Percentiles rank a stretch among this genome's conserved stretches.
Conservation (phyloP, 35 echinoderm and acorn worm genomes). For the Antedon bifida region DNA sequence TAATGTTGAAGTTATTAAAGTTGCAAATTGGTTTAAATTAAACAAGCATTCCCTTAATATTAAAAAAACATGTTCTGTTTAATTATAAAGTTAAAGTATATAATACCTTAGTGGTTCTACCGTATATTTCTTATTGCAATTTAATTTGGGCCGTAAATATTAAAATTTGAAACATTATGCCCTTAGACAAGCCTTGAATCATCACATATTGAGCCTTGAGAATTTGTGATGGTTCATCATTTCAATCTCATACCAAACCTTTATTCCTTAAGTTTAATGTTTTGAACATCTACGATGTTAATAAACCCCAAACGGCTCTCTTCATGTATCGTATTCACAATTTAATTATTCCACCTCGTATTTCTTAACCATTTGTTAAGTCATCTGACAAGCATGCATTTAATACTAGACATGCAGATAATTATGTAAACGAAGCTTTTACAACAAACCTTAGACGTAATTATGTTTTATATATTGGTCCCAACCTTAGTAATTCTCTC, state of each 20-base stretch:
- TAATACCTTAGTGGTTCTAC: neutral
- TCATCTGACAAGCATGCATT: neutral
- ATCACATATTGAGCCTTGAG: neutral
- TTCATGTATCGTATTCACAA: neutral
- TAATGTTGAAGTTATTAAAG: too few species aligned
- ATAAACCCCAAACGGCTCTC: neutral
- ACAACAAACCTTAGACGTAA: neutral
- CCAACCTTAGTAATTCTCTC: neutral
- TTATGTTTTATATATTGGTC: neutral
- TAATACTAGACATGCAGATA: neutral
- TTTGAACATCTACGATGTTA: neutral
- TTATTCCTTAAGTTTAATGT: neutral
- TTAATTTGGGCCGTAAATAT: neutral
- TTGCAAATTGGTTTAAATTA: too few species aligned
- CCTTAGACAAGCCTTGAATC: neutral
- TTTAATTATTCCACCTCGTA: neutral
- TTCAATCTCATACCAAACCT: neutral
- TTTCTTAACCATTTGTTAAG: neutral
- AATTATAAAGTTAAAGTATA: neutral
- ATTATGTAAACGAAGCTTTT: neutral
- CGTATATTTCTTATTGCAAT: neutral
- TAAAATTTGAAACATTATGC: neutral
- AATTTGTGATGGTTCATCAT: neutral
- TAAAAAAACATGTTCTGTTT: neutral
- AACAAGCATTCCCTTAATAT: neutral